Evolutionary conservation across 2,113 vertebrate genomes (phyloP).

Genomic region (Calidris pygmaea): DNA sequence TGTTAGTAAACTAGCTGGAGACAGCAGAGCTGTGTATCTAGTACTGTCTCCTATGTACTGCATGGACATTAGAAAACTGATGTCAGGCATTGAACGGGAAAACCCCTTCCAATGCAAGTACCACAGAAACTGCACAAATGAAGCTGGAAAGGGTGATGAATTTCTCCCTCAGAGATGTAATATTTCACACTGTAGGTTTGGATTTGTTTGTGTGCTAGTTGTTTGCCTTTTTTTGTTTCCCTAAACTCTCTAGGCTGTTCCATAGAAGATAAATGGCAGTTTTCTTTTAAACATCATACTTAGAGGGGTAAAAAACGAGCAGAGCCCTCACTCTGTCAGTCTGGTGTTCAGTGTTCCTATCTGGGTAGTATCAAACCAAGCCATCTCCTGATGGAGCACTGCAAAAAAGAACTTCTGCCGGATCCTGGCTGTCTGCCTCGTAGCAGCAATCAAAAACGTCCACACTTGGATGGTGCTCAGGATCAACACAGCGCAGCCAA

Average conservation of each 20-base stretch:
- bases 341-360: slow-evolving; percentile 76
- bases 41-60: neutral
- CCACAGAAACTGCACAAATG: neutral
- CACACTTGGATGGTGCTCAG: slow-evolving; percentile 69
- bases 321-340: slow-evolving; percentile 73
- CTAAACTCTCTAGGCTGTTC: neutral
- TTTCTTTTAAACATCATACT: neutral
- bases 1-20: neutral
- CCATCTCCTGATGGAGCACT: slow-evolving; percentile 80
- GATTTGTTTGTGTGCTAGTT: neutral
- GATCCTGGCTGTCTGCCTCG: slow-evolving; percentile 74
- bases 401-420: slow-evolving; percentile 77
- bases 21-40: neutral
- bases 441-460: slow-evolving; percentile 69
- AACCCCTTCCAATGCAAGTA: fast-evolving
- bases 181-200: neutral
- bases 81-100: neutral
- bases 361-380: slow-evolving; percentile 78
- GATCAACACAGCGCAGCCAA: slow-evolving; percentile 69
- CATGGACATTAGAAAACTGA: neutral
- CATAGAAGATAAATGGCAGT: neutral
- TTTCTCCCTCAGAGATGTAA: neutral
- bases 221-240: no score
- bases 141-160: neutral
- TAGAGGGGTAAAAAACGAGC: neutral